These are phyloP conservation scores for Mormyrus proboscirostris DNA, from an alignment of 2,797 vertebrate species.

Conservation along the genomic window DNA sequence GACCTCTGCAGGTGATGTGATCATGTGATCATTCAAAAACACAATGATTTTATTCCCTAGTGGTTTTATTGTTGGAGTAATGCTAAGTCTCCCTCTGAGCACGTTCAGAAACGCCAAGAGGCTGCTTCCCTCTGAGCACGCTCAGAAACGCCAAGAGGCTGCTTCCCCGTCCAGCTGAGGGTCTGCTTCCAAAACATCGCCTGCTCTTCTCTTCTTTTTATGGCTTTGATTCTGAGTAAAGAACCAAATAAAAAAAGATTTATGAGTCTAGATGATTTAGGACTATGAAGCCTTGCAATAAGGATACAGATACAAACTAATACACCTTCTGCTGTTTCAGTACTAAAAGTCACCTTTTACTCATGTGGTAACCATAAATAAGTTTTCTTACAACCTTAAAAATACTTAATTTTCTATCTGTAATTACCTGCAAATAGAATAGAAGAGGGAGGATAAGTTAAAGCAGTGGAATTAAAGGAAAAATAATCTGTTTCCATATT, in stretches of 20 bases:
- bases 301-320: not conserved
- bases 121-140: constrained; percentile 31
- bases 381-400: not conserved
- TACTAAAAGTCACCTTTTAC: not conserved
- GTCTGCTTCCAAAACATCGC: constrained; percentile 20
- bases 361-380: not conserved
- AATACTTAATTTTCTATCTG: constrained; percentile 26
- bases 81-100: constrained; percentile 24
- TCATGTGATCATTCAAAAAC: constrained; percentile 62
- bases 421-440: constrained; percentile 52
- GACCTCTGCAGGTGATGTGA: constrained; percentile 52
- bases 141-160: constrained; percentile 42
- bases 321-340: not conserved
- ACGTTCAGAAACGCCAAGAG: constrained; percentile 41
- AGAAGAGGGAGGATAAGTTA: constrained; percentile 34
- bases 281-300: not conserved
- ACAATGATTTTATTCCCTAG: constrained; percentile 29
- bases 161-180: constrained; percentile 26
- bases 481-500: constrained; percentile 48
- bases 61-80: constrained; percentile 42
- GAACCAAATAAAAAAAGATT: constrained; percentile 14
- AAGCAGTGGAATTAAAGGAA: constrained; percentile 40
- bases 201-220: constrained; percentile 22
- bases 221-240: constrained; percentile 19
- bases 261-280: constrained; percentile 22